Evolutionary conservation across 2,888 invertebrate species (phyloP), one percentile per base, ranked within the genome.

Genomic region (Choristoneura rosaceana): DNA sequence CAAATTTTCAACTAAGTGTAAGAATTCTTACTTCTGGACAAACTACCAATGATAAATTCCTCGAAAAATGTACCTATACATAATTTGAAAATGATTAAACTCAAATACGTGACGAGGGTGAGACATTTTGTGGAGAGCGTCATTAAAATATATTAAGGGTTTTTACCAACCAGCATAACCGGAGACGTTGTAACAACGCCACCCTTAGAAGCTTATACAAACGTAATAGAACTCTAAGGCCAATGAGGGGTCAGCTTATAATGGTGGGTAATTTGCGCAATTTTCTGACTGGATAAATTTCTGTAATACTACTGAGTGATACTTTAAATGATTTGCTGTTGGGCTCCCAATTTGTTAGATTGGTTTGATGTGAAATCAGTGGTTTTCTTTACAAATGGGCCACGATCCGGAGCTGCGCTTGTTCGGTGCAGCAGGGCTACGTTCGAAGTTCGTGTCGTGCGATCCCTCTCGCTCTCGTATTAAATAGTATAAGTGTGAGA

Each of bases 91-190:
- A 60, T 71, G 67, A 71, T 73, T 69, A 69, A 64, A 64, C 68
- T 63, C 47, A 41, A 59, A 73, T 43, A 43, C 68, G 47, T 73
- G 73, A 73, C 73, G 69, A 73, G 73, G 73, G 73, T 73, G 38
- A 41, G 73, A 73, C 73, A 43, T 69, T 60, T 73, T 63, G 59
- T 61, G 10, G 68, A 73, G 63, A 43, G 41, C 41, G 34, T 59
- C 64, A 69, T 73, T 73, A 68, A 71, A 71, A 71, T 68, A 69
- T 69, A 60, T 69, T 41, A 43, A 69, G 59, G 17, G 47, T n/a
- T 58, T 59, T 41, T 12, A 5, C 45, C 47, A 38, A 9, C 67
- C 9, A 68, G 25, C 15, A 15, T 47, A 58, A 47, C 38, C 38
- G 41, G 58, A 68, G 8, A 61, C 45, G 7, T 66, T 50, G 33